Evolutionary conservation across 2,888 invertebrate genomes (phyloP), one percentile per base, ranked within the genome.

Genomic region (Noctua pronuba): DNA sequence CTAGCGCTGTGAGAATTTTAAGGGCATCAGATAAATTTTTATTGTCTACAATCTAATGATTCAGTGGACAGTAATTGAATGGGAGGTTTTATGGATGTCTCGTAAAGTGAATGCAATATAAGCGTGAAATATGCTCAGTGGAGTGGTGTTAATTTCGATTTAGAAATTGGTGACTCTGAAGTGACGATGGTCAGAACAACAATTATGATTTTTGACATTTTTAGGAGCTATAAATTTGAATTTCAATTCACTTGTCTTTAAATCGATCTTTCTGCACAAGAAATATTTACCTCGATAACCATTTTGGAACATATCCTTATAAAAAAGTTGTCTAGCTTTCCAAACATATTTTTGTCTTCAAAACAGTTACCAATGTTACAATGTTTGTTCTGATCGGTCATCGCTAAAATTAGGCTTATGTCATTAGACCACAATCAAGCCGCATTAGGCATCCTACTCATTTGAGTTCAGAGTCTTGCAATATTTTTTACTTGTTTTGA

Each of bases 11-110:
- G 77, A 75, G 55, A 83, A 82, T 87, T 85, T 84, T 76, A 86
- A 87, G 73, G 85, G 85, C 80, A 82, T 79, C 65, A 60, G 49
- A 80, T 80, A 60, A 28, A 81, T 82, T 85, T 84, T 83, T 76
- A 84, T 71, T 86, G 78, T 83, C 62, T 71, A n/a, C 49, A 13
- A 52, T 65, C 44, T 55, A 72, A 67, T 73, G 21, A 73, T 55
- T 66, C 38, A 60, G 75, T 52, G 10, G 31, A 58, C 31, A 58
- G 10, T 69, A 35, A 68, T 72, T 62, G 13, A 55, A 71, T 77
- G 10, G 13, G 10, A 24, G n/a, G 31, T 67, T 76, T 73, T 52
- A 58, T 76, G 13, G 35, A 73, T 72, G 18, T 68, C 49, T 77
- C 46, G 55, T 68, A 52, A 35, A 75, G 44, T 49, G 13, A 55